These are phyloP conservation scores for Parazoanthus swiftii DNA, from an alignment of 92 coral and sea anemone species.

Conservation along the genomic window DNA sequence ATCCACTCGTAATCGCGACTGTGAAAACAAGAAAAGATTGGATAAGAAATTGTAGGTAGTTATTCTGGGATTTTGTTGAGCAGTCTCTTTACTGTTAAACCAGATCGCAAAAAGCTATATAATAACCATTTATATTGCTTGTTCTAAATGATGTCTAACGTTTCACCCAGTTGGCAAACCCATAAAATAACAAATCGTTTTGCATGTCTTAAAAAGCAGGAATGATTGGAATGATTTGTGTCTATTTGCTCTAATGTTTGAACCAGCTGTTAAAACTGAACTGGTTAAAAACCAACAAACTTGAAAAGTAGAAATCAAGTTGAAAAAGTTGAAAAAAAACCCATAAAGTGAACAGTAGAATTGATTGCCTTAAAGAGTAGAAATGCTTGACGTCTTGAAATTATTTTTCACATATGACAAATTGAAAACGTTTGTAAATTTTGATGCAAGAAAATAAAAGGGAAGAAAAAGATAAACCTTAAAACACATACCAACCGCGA, in stretches of 20 bases:
- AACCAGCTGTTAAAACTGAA: too few species aligned
- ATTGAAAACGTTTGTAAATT: too few species aligned
- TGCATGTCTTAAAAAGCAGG: background rate
- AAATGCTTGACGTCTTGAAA: too few species aligned
- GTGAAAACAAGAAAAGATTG: background rate
- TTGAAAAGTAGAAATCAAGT: background rate
- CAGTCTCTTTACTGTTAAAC: background rate
- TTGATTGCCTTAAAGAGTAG: background rate
- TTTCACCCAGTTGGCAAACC: too few species aligned
- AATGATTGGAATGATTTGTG: background rate
- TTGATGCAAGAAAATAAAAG: too few species aligned
- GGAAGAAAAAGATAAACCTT: too few species aligned
- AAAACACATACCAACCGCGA: too few species aligned
- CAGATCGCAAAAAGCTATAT: background rate
- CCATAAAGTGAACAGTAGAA: background rate
- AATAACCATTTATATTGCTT: too few species aligned
- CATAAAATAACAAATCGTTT: background rate
- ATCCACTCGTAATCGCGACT: slow-evolving; percentile 37
- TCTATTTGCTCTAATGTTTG: background rate
- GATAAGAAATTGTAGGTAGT: background rate
- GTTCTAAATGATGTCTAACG: too few species aligned
- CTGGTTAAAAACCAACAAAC: background rate
- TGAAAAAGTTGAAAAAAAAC: background rate
- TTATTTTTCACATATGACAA: too few species aligned
- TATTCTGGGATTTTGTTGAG: background rate